Base-by-base conservation (phyloP, 2,113 vertebrate genomes). In the Lasiurus borealis region DNA sequence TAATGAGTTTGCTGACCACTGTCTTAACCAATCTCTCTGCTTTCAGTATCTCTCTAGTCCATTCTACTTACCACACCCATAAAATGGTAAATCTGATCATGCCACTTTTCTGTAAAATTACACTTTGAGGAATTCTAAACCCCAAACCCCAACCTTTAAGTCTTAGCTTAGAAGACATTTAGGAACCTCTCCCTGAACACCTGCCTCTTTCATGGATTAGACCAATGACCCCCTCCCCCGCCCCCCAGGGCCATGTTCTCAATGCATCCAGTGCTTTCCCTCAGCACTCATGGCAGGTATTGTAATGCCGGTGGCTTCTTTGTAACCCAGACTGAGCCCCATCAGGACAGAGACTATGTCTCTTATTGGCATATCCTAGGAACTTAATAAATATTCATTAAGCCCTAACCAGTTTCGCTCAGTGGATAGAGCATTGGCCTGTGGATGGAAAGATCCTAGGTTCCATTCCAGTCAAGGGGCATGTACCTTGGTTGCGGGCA, bases 71-170 rank as follows among this genome's bases (percentile, higher is more conserved):
- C 44, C 52, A 23, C n/a, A 19, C 46, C 77, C 54, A 44, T 86
- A 27, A 83, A 86, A 72, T 7, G 36, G 34, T 72, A 40, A 54
- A 54, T 54, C 52, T 14, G 18, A 50, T 66, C 36, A 14, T 78
- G 52, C 7, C 29, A n/a, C 25, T 77, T 88, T 91, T 84, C 48
- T 78, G 27, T 86, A 76, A 88, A 91, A 78, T 77, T 71, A 40
- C 27, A 40, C 8, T 25, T 68, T 68, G 34, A 44, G 29, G 18
- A 84, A 72, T 84, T 71, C 91, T 81, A 44, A 82, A 59, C 50
- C n/a, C n/a, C n/a, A n/a, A n/a, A n/a, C n/a, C 62, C 29, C 40
- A 52, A n/a, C n/a, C 27, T 84, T 91, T 73, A 93, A 50, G 27
- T 68, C 7, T 87, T 36, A 52, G 62, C 52, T 77, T 77, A 66